Conservation (phyloP, 1,140 invertebrate species). For the Wasmannia auropunctata region DNA sequence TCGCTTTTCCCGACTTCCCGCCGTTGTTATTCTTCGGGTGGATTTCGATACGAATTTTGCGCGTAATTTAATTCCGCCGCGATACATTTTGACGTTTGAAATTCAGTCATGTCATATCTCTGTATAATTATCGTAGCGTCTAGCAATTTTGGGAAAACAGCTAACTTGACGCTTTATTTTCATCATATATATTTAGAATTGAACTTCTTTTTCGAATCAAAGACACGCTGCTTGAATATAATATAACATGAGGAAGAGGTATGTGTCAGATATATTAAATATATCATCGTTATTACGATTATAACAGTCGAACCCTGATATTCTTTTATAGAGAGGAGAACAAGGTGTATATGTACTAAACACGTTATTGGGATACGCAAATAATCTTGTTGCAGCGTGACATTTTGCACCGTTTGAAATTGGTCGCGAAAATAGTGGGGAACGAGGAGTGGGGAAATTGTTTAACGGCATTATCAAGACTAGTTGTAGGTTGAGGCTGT, state of each 20-base stretch:
- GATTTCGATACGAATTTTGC: constrained; percentile 11
- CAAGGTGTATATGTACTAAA: neutral
- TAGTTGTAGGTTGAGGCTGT: neutral
- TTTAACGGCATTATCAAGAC: constrained; percentile 6
- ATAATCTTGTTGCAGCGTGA: neutral
- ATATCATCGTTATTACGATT: neutral
- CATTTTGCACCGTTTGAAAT: neutral
- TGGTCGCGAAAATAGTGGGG: neutral
- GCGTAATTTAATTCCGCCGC: neutral
- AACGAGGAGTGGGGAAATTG: neutral
- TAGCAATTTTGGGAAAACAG: neutral
- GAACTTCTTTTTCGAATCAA: neutral
- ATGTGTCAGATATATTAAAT: too few species aligned
- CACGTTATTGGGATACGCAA: neutral
- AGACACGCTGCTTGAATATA: neutral
- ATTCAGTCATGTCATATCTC: neutral
- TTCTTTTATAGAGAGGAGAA: neutral
- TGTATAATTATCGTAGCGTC: neutral
- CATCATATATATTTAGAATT: neutral
- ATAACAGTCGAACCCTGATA: neutral
- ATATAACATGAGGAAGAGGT: neutral
- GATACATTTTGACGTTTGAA: neutral
- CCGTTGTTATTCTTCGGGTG: neutral
- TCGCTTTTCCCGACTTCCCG: constrained; percentile 6
- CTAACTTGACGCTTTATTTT: neutral